Conservation (phyloP, 1,140 invertebrate genomes). For the Camponotus pennsylvanicus region DNA sequence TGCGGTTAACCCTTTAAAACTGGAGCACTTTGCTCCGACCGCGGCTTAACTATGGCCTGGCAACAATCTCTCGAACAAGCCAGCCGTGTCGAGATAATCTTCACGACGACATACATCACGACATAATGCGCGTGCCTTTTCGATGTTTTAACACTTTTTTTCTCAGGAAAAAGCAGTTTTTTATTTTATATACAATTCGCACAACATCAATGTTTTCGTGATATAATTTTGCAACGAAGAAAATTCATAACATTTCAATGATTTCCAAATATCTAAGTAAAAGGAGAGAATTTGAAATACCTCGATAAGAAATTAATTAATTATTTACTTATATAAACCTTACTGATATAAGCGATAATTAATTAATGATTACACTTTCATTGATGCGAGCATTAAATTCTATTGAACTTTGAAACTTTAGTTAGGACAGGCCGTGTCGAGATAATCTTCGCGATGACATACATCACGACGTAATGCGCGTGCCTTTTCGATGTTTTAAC, state of each 20-base stretch:
- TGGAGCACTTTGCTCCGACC: constrained; percentile 32
- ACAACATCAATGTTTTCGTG: neutral
- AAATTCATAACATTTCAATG: neutral
- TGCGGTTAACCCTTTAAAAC: constrained; percentile 51
- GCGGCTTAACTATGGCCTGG: constrained; percentile 33
- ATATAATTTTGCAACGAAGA: neutral
- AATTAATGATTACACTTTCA: constrained; percentile 31
- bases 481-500: neutral
- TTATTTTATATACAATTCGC: neutral
- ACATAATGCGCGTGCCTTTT: constrained; percentile 7
- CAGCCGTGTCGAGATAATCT: constrained; percentile 44
- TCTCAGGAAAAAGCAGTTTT: neutral
- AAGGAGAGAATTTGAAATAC: neutral
- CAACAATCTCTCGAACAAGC: constrained; percentile 37
- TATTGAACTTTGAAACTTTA: no score
- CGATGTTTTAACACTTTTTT: constrained; percentile 7
- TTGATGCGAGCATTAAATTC: neutral
- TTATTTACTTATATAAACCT: neutral
- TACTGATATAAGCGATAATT: constrained; percentile 26
- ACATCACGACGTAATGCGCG: constrained; percentile 34
- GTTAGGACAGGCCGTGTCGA: constrained; percentile 1
- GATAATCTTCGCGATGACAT: constrained; percentile 43
- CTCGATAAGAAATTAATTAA: constrained; percentile 1
- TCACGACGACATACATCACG: constrained; percentile 48
- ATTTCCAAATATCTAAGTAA: neutral